Evolutionary conservation across 2,113 vertebrate genomes (phyloP), one percentile per base, ranked within the genome.

Genomic region (Antechinus stuartii): DNA sequence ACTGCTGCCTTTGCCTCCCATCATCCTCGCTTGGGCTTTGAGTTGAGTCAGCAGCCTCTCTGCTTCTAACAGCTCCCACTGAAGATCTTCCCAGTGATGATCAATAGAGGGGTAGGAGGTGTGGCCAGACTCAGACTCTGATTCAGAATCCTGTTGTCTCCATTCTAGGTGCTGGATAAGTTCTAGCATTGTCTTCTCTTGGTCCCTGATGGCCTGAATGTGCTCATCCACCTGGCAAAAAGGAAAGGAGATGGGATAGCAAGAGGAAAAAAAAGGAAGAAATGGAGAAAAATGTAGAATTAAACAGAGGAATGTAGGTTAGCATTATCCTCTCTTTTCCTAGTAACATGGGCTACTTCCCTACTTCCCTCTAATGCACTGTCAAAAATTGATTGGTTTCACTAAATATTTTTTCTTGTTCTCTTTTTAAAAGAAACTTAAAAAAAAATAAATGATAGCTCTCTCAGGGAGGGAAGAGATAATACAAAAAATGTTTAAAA

Each of bases 11-110:
- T 50, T 50, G 47, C 25, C 46, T 90, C 49, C 89, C 16, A 84
- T 84, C n/a, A 54, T 14, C 61, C 16, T 89, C 84, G 11, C 56
- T 2, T 76, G 91, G 61, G 49, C 8, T n/a, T 68, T 93, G 91
- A 98, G 89, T 42, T 95, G 92, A 0, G 76, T 56, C 14, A 46
- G 52, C 90, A 96, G 47, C 12, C 93, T 10, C 16, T 25, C 27
- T 8, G 26, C 89, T 76, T 19, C 25, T 25, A 97, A 91, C 26
- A 97, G 90, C 90, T 96, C n/a, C 91, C 96, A 46, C 22, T 0
- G 3, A 19, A 97, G 61, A 19, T 30, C 54, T 42, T 96, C 56
- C 68, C 68, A 84, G 5, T 61, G 8, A 12, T 19, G 16, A n/a
- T 84, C 68, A 84, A 16, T 22, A 95, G 42, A 91, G 14, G 8